Conservation (phyloP, 2,888 invertebrate genomes). For the Aquatica leii region DNA sequence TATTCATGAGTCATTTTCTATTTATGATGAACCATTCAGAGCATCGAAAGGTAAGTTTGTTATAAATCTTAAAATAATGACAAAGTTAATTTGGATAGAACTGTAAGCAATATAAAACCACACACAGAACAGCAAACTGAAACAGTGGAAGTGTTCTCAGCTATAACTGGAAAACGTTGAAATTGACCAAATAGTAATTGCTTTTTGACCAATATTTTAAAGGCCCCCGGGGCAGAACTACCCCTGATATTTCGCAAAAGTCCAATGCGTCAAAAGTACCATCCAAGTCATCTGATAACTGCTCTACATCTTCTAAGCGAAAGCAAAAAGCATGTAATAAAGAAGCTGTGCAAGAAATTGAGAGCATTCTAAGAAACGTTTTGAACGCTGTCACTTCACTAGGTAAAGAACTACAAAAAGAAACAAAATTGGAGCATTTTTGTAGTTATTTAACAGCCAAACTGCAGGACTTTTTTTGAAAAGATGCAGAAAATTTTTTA, state of each 20-base stretch:
- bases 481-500: conserved; percentile 1
- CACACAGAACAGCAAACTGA: neutral
- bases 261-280: no score
- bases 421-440: neutral
- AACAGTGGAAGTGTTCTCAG: neutral
- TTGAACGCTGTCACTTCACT: neutral
- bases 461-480: neutral
- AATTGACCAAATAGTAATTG: neutral
- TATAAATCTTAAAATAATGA: conserved; percentile 1
- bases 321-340: neutral
- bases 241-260: no score
- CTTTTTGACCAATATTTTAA: no score
- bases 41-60: neutral
- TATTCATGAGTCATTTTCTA: no score
- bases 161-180: neutral
- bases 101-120: neutral
- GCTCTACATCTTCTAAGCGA: conserved; percentile 4
- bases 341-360: no score
- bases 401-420: neutral
- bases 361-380: conserved; percentile 3
- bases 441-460: no score
- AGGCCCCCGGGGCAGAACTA: no score
- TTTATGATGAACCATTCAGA: conserved; percentile 4
- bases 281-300: neutral
- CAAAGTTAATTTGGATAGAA: neutral